Evolutionary conservation across 2,797 vertebrate genomes (phyloP).

Genomic region (Chrysocyon brachyurus): DNA sequence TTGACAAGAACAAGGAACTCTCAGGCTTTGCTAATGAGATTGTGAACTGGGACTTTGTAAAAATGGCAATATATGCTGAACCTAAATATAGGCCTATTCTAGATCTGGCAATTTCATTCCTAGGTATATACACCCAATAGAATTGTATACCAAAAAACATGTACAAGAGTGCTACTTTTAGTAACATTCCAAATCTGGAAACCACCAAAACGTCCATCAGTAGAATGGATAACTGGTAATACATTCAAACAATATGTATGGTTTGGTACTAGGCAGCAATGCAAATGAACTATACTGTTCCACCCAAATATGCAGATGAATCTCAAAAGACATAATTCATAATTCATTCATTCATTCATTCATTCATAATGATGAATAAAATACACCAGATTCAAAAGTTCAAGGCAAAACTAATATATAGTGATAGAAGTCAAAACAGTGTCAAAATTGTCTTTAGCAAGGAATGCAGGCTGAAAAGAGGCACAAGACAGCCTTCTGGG

Average conservation of each 20-base stretch:
- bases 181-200: background rate
- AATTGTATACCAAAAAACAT: background rate
- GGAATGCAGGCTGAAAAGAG: background rate
- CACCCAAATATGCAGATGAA: background rate
- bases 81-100: background rate
- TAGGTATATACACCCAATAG: background rate
- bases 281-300: background rate
- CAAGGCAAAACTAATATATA: conserved; percentile 1
- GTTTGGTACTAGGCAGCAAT: background rate
- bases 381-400: background rate
- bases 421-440: background rate
- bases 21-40: background rate
- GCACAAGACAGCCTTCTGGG: background rate
- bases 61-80: background rate
- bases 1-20: background rate
- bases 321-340: background rate
- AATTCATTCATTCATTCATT: too few species aligned
- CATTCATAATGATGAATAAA: background rate
- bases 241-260: background rate
- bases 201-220: background rate
- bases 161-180: background rate
- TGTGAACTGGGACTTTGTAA: background rate
- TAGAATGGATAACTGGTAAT: background rate
- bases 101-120: background rate
- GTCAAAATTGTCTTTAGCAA: background rate